Conservation (phyloP, 1,140 invertebrate species). For the Ceratosolen fusciceps region DNA sequence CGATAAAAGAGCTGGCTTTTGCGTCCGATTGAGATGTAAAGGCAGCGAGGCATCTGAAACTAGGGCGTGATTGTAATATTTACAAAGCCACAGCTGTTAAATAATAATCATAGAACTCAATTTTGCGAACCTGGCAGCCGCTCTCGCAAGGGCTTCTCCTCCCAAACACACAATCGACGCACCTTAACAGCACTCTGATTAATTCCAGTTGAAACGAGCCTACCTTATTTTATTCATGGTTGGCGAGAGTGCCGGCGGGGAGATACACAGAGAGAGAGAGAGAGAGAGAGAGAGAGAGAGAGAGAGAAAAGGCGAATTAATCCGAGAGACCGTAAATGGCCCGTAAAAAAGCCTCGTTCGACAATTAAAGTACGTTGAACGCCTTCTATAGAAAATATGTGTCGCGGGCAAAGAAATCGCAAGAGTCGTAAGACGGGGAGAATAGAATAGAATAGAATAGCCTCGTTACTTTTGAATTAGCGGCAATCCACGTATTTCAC, state of each 20-base stretch:
- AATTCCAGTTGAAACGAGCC: background rate
- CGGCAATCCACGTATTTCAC: too few relatives aligned
- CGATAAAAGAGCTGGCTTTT: background rate
- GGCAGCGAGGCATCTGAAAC: background rate
- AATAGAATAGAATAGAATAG: too few relatives aligned
- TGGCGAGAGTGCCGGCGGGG: too few relatives aligned
- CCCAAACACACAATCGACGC: constrained; percentile 12
- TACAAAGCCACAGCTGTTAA: constrained; percentile 5
- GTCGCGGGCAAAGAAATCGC: too few relatives aligned
- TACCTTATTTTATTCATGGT: background rate
- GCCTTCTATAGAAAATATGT: background rate
- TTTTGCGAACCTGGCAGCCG: background rate
- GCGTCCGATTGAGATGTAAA: constrained; percentile 40
- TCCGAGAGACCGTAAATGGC: background rate
- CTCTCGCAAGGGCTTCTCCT: background rate
- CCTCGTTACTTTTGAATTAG: background rate
- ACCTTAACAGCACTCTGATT: background rate
- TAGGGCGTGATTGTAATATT: constrained; percentile 24
- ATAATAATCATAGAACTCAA: constrained; percentile 42
- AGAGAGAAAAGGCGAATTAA: background rate
- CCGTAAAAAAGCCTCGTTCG: constrained; percentile 6
- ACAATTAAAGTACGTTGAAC: background rate
- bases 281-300: too few relatives aligned
- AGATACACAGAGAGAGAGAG: too few relatives aligned
- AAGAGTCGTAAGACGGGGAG: too few relatives aligned